Percentiles rank a stretch among this genome's conserved stretches.
These are phyloP conservation scores for Sylvilagus bachmani DNA, from an alignment of 2,113 vertebrate genomes.

Conservation along the genomic window DNA sequence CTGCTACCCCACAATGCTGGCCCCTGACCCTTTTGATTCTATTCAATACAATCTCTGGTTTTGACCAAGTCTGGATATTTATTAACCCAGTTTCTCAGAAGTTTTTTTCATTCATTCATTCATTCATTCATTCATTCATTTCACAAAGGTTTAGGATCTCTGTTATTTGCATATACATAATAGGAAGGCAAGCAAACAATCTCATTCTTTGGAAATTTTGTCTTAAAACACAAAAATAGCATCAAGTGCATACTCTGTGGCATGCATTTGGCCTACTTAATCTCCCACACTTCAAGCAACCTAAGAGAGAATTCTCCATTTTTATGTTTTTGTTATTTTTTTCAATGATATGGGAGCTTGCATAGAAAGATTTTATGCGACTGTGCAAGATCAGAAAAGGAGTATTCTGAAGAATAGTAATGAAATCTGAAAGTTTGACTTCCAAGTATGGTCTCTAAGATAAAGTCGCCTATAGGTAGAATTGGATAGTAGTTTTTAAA, in stretches of 20 bases:
- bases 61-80: not conserved
- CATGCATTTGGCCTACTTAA: not conserved
- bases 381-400: not conserved
- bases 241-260: not conserved
- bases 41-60: not conserved
- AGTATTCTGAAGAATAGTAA: slow-evolving; percentile 4
- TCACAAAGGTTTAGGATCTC: not conserved
- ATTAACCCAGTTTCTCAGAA: not conserved
- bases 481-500: not conserved
- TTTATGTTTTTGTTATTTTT: not conserved
- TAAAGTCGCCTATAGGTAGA: not conserved
- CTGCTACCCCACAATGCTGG: too few relatives aligned
- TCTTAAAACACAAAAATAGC: slow-evolving; percentile 25
- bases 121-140: not conserved
- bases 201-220: not conserved
- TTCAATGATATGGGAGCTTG: not conserved
- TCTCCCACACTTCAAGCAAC: not conserved
- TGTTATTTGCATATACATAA: not conserved
- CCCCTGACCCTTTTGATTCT: too few relatives aligned
- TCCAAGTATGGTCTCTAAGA: not conserved
- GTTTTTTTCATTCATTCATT: not conserved
- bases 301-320: not conserved
- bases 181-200: not conserved
- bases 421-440: not conserved
- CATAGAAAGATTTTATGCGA: not conserved